A percentile compares a stretch with the other conserved stretches of the same genome.
phyloP scores from a whole-genome alignment of 1,140 invertebrate species.

The Phenacoccus solenopsis region DNA sequence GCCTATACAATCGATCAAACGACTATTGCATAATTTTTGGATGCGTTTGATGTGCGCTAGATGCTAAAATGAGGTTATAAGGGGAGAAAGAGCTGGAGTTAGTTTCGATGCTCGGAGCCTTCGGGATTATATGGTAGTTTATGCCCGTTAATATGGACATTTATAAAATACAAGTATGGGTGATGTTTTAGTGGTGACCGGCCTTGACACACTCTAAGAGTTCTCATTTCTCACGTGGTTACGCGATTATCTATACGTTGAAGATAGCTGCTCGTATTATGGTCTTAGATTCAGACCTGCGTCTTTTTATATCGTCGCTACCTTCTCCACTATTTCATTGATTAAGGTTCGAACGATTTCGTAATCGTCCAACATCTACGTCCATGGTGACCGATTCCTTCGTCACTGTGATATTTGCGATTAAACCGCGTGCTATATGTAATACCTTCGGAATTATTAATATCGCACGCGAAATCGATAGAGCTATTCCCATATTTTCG shows the following conservation, averaged over 20 bases:
- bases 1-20: not conserved
- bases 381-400: not conserved
- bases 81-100: not conserved
- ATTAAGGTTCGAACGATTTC: not conserved
- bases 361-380: not conserved
- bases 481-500: too few relatives aligned
- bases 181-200: constrained; percentile 13
- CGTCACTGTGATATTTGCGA: too few relatives aligned
- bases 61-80: not conserved
- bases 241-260: not conserved
- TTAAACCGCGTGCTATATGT: too few relatives aligned
- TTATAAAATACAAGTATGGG: constrained; percentile 10
- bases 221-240: constrained; percentile 17
- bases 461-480: too few relatives aligned
- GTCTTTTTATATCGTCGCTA: too few relatives aligned
- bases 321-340: not conserved
- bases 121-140: constrained; percentile 3
- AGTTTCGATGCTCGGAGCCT: not conserved
- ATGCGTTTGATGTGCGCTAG: not conserved
- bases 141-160: constrained; percentile 4
- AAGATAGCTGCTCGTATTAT: not conserved
- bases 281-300: not conserved
- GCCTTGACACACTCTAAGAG: constrained; percentile 8
- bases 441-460: too few relatives aligned
- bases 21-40: not conserved